Conservation (phyloP, 37 sponge, comb jelly and placozoan genomes). For the Ianthella basta region DNA sequence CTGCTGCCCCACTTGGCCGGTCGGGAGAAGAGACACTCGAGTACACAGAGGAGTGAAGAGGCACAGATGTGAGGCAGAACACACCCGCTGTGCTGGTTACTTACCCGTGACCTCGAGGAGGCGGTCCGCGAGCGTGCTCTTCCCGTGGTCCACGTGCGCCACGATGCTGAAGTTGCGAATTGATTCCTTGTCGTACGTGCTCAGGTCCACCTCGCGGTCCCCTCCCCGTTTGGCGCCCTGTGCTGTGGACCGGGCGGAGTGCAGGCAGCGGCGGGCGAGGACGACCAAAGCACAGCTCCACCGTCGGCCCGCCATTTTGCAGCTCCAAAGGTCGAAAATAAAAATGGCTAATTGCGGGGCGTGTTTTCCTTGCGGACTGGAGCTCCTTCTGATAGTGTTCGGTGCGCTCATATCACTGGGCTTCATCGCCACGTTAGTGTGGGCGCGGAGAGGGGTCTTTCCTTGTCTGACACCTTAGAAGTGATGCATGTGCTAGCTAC, state of each 20-base stretch:
- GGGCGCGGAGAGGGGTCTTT: too few relatives aligned
- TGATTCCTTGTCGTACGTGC: slow-evolving; percentile 38
- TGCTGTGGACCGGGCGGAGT: too few relatives aligned
- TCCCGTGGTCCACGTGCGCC: slow-evolving; percentile 98
- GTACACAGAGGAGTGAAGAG: too few relatives aligned
- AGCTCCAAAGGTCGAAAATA: too few relatives aligned
- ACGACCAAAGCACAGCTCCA: too few relatives aligned
- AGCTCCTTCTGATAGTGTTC: background rate
- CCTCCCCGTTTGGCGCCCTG: too few relatives aligned
- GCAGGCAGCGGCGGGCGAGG: too few relatives aligned
- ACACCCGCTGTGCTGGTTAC: background rate
- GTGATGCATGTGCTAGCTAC: too few relatives aligned
- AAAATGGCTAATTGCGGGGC: background rate
- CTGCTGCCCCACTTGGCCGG: too few relatives aligned
- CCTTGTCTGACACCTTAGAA: too few relatives aligned
- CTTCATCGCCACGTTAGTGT: slow-evolving; percentile 24
- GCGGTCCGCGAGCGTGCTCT: slow-evolving; percentile 98
- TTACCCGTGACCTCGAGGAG: slow-evolving; percentile 87
- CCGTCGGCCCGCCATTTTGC: background rate
- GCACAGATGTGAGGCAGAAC: too few relatives aligned
- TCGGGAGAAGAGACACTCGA: too few relatives aligned
- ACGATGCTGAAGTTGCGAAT: slow-evolving; percentile 95
- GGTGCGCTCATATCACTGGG: background rate
- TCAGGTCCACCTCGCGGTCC: background rate
- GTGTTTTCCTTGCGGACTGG: background rate